Percentiles rank a stretch among this genome's conserved stretches.
Conservation (phyloP, 2,113 vertebrate species). For the Actinemys pallida region DNA sequence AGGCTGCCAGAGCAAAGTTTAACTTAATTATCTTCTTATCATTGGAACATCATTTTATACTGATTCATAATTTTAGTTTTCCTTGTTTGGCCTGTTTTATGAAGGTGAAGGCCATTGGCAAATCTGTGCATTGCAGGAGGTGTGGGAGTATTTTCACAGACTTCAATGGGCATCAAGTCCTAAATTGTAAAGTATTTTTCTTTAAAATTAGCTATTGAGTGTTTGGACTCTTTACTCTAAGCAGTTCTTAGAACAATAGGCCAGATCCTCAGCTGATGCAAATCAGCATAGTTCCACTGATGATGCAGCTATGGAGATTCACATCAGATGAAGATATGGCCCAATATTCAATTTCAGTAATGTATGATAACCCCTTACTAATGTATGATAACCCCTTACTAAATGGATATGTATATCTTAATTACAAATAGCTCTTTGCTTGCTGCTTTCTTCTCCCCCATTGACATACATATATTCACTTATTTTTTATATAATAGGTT, state of each 20-base stretch:
- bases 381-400: neutral
- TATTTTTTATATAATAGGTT: neutral
- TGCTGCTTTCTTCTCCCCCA: neutral
- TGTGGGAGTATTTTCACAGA: neutral
- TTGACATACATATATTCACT: neutral
- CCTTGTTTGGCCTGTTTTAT: neutral
- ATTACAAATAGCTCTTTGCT: neutral
- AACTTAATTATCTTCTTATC: neutral
- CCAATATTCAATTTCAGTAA: neutral
- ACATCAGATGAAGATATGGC: neutral
- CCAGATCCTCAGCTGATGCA: neutral
- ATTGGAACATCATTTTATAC: neutral
- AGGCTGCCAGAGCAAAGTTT: neutral
- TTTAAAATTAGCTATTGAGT: neutral
- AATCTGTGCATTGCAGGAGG: neutral
- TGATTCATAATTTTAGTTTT: neutral
- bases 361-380: accelerated
- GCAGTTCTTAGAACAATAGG: neutral
- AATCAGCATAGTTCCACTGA: neutral
- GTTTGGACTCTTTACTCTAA: neutral
- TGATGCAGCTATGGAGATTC: neutral
- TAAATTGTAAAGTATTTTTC: neutral
- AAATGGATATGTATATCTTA: neutral
- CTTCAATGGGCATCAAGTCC: neutral
- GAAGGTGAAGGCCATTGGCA: neutral